These are phyloP conservation scores for Pangasianodon gigas DNA, from an alignment of 2,113 vertebrate species.

Conservation along the genomic window DNA sequence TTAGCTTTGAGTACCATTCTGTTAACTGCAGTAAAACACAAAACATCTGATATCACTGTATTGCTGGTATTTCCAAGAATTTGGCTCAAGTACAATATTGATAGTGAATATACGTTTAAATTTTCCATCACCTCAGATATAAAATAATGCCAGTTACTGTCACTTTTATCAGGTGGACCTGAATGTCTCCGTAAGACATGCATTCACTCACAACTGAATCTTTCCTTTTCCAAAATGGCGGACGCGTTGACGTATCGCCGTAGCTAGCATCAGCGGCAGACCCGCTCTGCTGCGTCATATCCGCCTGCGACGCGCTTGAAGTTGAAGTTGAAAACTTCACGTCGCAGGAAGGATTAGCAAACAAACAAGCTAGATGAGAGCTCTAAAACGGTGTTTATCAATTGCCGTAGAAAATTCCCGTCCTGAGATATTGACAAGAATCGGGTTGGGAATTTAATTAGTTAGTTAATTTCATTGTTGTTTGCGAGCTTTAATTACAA, in stretches of 20 bases:
- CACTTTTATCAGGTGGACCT: not conserved
- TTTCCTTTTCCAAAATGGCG: conserved; percentile 9
- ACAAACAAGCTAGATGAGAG: not conserved
- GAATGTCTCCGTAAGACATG: not conserved
- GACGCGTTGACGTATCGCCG: not conserved
- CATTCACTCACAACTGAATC: not conserved
- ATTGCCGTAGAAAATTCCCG: no score
- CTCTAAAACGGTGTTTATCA: no score
- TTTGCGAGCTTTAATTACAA: not conserved
- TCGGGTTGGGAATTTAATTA: not conserved
- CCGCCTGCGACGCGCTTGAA: conserved; percentile 28
- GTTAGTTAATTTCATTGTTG: not conserved
- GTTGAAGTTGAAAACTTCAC: not conserved
- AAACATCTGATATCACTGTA: not conserved
- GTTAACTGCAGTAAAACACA: not conserved
- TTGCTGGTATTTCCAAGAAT: not conserved
- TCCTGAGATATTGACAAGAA: no score
- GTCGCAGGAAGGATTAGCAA: not conserved
- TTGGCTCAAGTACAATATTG: not conserved
- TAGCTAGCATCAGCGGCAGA: not conserved
- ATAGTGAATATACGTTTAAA: not conserved
- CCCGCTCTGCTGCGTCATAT: conserved; percentile 9
- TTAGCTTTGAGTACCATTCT: not conserved
- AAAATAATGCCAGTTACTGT: not conserved
- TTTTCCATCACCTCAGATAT: not conserved